Percentiles rank a stretch among this genome's conserved stretches.
Evolutionary conservation across 2,797 vertebrate species (phyloP).

Genomic region (Poeciliopsis gracilis): DNA sequence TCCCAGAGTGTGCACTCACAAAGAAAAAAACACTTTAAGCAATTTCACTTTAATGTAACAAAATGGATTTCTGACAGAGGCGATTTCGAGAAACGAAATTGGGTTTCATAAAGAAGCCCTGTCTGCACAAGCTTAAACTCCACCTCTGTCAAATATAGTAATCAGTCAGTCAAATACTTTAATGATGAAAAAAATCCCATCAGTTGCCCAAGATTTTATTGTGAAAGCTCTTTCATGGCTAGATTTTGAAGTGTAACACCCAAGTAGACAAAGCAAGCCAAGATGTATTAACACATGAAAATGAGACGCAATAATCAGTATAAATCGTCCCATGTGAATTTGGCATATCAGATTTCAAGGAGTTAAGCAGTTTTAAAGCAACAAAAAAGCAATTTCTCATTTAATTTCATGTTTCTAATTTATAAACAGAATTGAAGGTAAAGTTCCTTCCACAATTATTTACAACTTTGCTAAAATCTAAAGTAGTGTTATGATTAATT

Average conservation of each 20-base stretch:
- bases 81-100: constrained; percentile 27
- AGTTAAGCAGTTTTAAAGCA: not conserved
- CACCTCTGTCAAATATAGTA: not conserved
- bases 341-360: not conserved
- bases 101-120: constrained; percentile 17
- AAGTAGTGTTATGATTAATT: not conserved
- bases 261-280: not conserved
- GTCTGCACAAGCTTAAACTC: constrained; percentile 12
- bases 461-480: not conserved
- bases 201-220: constrained; percentile 8
- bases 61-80: constrained; percentile 35
- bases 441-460: not conserved
- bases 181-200: constrained; percentile 1
- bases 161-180: constrained; percentile 4
- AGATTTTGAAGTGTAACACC: constrained; percentile 5
- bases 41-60: constrained; percentile 34
- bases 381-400: not conserved
- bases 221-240: constrained; percentile 1
- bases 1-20: constrained; percentile 17
- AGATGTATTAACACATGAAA: not conserved
- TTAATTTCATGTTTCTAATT: not conserved
- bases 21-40: constrained; percentile 17
- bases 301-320: not conserved
- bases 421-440: not conserved
- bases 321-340: not conserved